phyloP scores from a whole-genome alignment of 2,888 invertebrate genomes.

The Aspidiotus destructor region DNA sequence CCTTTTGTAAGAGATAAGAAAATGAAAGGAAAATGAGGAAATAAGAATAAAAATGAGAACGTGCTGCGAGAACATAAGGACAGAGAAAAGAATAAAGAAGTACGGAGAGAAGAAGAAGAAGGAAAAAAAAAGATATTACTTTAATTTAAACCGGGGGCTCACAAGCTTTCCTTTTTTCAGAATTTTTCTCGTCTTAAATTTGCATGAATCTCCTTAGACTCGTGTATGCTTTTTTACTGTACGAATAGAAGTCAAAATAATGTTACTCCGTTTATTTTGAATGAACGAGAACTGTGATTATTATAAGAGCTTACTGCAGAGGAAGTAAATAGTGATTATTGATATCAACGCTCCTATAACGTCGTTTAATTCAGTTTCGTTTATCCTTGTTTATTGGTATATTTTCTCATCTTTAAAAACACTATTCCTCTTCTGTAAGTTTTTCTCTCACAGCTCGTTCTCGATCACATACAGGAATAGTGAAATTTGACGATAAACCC shows the following conservation, averaged over 20 bases:
- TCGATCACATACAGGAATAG: no score
- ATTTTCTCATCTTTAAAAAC: no score
- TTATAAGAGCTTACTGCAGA: no score
- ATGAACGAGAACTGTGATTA: no score
- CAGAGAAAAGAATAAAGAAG: conserved; percentile 18
- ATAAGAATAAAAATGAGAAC: conserved; percentile 3
- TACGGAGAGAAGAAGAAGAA: conserved; percentile 14
- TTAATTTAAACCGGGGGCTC: conserved; percentile 21
- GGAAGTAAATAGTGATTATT: no score
- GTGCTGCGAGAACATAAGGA: conserved; percentile 9
- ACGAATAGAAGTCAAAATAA: background rate
- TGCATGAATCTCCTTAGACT: background rate
- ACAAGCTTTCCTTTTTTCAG: conserved; percentile 19
- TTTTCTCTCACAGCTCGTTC: no score
- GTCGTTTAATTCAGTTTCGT: no score
- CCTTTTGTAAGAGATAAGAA: conserved; percentile 25
- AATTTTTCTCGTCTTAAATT: conserved; percentile 4
- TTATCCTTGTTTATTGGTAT: no score
- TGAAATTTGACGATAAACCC: no score
- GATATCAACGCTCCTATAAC: no score
- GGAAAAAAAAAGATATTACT: no score
- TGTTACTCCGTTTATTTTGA: background rate
- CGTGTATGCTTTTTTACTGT: background rate
- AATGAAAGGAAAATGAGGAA: conserved; percentile 14
- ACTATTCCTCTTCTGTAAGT: no score